phyloP scores from a whole-genome alignment of 2,797 vertebrate species.

The Anguilla pacifica region DNA sequence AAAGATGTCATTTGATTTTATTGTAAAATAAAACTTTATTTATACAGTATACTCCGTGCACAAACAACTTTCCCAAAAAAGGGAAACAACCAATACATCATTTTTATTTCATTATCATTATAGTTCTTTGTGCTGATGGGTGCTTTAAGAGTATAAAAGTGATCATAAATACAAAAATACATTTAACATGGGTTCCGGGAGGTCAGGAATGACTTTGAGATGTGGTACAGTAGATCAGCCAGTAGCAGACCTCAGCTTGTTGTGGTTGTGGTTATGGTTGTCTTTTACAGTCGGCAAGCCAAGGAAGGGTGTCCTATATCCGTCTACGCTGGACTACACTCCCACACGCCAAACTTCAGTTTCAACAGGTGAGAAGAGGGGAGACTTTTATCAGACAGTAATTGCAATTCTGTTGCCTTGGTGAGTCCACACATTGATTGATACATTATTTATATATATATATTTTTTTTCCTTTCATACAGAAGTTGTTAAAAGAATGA shows the following conservation, averaged over 20 bases:
- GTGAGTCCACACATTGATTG: not conserved
- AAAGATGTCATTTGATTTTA: too few species aligned
- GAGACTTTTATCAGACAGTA: not conserved
- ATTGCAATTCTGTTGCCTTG: not conserved
- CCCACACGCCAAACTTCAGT: constrained; percentile 75
- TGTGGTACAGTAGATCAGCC: not conserved
- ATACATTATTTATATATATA: not conserved
- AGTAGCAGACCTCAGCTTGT: not conserved
- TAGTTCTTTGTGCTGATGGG: too few species aligned
- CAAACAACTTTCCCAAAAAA: too few species aligned
- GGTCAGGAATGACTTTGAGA: not conserved
- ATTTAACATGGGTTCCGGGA: not conserved
- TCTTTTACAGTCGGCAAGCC: constrained; percentile 85
- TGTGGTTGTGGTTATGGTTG: not conserved
- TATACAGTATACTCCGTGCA: too few species aligned
- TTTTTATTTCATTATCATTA: too few species aligned
- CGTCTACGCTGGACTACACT: constrained; percentile 82
- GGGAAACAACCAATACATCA: too few species aligned
- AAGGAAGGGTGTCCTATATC: constrained; percentile 90
- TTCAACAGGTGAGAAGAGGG: constrained; percentile 77
- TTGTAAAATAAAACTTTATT: too few species aligned
- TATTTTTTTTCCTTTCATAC: not conserved
- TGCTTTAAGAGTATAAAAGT: too few species aligned
- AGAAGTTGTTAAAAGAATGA: not conserved
- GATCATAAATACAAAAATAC: not conserved